phyloP scores from a whole-genome alignment of 2,113 vertebrate species.

The Phalacrocorax aristotelis region DNA sequence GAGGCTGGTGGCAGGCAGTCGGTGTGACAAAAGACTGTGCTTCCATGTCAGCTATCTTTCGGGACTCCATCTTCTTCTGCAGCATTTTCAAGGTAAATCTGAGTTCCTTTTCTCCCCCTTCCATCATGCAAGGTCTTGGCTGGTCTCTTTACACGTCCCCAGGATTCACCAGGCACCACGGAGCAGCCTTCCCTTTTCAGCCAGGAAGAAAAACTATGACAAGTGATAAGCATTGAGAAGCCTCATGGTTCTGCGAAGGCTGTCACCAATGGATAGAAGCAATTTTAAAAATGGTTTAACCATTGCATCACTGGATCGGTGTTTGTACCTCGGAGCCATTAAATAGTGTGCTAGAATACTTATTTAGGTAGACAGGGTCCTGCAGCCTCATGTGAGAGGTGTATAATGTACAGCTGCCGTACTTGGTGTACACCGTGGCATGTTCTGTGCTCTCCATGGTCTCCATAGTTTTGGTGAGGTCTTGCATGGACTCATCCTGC shows the following conservation, averaged over 20 bases:
- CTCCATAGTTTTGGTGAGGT: accelerated
- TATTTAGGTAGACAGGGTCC: not conserved
- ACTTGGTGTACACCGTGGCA: accelerated
- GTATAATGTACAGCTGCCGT: not conserved
- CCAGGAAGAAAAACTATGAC: not conserved
- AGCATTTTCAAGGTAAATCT: not conserved
- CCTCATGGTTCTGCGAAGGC: not conserved
- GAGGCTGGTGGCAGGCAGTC: not conserved
- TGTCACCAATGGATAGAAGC: not conserved
- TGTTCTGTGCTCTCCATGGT: not conserved
- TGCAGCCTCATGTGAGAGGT: accelerated
- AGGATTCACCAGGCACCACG: not conserved
- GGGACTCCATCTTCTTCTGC: not conserved
- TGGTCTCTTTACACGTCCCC: not conserved
- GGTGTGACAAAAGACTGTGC: not conserved
- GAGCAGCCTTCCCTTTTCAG: not conserved
- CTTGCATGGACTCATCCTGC: not conserved
- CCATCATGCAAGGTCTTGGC: not conserved
- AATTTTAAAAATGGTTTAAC: not conserved
- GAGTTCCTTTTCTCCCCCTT: not conserved
- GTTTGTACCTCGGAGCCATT: not conserved
- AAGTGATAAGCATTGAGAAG: not conserved
- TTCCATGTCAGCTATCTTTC: not conserved
- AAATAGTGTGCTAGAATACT: not conserved
- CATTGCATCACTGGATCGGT: accelerated